Percentiles rank a stretch among this genome's conserved stretches.
These are phyloP conservation scores for Drosophila micromelanica DNA, from an alignment of 1,140 invertebrate species.

Conservation along the genomic window DNA sequence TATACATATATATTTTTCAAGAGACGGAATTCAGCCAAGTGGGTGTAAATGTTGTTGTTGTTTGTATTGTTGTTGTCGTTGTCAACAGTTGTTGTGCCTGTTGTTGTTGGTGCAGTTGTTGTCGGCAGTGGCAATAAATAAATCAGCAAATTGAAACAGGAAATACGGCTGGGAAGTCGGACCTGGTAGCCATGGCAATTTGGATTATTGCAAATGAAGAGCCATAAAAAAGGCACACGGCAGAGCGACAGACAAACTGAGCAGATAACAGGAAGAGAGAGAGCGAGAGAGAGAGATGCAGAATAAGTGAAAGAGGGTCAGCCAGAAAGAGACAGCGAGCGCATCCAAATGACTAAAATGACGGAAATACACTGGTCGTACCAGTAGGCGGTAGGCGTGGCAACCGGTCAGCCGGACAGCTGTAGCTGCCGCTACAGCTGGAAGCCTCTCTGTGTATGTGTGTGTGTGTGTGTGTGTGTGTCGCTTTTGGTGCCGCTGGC, in stretches of 20 bases:
- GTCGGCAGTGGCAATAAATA: constrained; percentile 63
- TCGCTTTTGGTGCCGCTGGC: constrained; percentile 50
- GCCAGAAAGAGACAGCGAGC: not conserved
- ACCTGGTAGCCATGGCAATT: constrained; percentile 58
- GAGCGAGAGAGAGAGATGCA: too few species aligned
- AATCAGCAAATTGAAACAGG: constrained; percentile 67
- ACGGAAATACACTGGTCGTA: constrained; percentile 68
- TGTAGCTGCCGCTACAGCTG: not conserved
- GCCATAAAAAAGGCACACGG: constrained; percentile 41
- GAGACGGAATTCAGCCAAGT: constrained; percentile 49
- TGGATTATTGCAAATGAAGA: constrained; percentile 72
- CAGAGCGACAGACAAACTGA: constrained; percentile 8
- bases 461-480: constrained; percentile 29
- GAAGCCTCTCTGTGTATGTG: constrained; percentile 17
- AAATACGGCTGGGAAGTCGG: constrained; percentile 64
- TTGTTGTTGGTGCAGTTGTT: constrained; percentile 21
- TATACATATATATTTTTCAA: not conserved
- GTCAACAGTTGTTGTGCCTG: constrained; percentile 20
- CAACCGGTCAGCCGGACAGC: not conserved
- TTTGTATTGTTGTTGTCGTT: constrained; percentile 14
- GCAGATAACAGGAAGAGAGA: not conserved
- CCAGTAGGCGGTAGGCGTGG: constrained; percentile 7
- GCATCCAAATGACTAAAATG: constrained; percentile 50
- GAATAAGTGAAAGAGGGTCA: not conserved
- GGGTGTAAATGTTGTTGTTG: constrained; percentile 24